Conservation (phyloP, 2,888 invertebrate species). For the Leucophenga maculata region DNA sequence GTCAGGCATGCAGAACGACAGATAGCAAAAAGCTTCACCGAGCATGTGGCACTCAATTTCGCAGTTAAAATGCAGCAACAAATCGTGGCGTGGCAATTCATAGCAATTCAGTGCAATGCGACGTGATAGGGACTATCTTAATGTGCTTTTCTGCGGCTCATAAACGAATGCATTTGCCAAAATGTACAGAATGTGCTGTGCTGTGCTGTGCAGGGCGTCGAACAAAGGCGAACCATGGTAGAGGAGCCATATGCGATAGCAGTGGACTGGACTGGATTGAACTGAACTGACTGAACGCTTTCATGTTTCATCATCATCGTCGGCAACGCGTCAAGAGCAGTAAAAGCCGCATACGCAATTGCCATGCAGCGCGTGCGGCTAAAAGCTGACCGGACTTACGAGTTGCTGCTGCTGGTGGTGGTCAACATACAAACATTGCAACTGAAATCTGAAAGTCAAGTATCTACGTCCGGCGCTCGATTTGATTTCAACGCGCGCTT, state of each 20-base stretch:
- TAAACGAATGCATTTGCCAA: conserved; percentile 44
- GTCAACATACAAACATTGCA: too few species aligned
- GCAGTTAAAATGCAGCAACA: conserved; percentile 15
- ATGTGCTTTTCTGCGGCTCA: conserved; percentile 61
- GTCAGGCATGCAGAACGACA: conserved; percentile 24
- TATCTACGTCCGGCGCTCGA: background rate
- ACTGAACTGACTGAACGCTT: conserved; percentile 9
- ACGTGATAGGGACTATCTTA: conserved; percentile 39
- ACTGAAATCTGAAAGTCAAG: too few species aligned
- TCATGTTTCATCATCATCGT: conserved; percentile 8
- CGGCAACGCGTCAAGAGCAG: background rate
- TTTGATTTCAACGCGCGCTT: conserved; percentile 4
- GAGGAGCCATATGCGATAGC: background rate
- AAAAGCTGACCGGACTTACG: too few species aligned
- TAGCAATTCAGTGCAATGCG: too few species aligned
- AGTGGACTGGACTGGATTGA: too few species aligned
- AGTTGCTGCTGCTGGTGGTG: too few species aligned
- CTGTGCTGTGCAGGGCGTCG: too few species aligned
- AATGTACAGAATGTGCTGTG: background rate
- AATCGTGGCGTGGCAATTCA: background rate
- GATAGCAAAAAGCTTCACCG: conserved; percentile 29
- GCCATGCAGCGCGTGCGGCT: background rate
- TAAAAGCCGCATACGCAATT: background rate
- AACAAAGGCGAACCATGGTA: conserved; percentile 5
- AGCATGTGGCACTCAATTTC: conserved; percentile 44